These are phyloP conservation scores for Trichonephila clavipes DNA, from an alignment of 1,140 invertebrate species.

Conservation along the genomic window DNA sequence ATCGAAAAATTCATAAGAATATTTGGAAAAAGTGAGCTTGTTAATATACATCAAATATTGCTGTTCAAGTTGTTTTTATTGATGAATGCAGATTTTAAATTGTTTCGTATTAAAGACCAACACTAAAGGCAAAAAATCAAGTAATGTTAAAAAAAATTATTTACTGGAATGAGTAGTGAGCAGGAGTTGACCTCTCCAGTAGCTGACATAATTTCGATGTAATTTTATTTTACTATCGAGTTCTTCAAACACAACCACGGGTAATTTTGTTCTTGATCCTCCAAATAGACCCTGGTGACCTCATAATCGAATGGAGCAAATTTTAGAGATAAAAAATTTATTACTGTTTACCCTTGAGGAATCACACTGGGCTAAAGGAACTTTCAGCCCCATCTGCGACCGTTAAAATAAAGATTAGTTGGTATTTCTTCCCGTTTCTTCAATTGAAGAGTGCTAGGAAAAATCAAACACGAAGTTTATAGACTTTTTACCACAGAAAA, in stretches of 20 bases:
- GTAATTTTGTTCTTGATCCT: slow-evolving; percentile 47
- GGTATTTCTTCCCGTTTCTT: neutral
- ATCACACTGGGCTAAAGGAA: neutral
- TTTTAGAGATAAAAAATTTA: too few species aligned
- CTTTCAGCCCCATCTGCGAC: slow-evolving; percentile 52
- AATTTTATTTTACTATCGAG: slow-evolving; percentile 10
- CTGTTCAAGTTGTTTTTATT: too few species aligned
- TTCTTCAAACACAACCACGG: slow-evolving; percentile 31
- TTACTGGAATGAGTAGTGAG: too few species aligned
- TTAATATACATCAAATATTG: too few species aligned
- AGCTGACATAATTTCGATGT: neutral
- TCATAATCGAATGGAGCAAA: slow-evolving; percentile 12
- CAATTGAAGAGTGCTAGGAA: neutral
- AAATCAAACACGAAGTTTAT: neutral
- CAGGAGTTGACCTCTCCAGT: neutral
- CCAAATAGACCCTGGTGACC: slow-evolving; percentile 49
- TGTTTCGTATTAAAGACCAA: neutral
- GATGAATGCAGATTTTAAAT: too few species aligned
- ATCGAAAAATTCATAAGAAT: too few species aligned
- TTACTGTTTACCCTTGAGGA: slow-evolving; percentile 1
- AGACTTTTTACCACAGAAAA: neutral
- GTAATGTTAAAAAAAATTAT: too few species aligned
- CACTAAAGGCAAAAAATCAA: neutral
- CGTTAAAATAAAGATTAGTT: slow-evolving; percentile 61
- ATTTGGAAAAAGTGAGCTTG: too few species aligned